Conservation (phyloP, 1,140 invertebrate genomes). For the Manduca sexta region DNA sequence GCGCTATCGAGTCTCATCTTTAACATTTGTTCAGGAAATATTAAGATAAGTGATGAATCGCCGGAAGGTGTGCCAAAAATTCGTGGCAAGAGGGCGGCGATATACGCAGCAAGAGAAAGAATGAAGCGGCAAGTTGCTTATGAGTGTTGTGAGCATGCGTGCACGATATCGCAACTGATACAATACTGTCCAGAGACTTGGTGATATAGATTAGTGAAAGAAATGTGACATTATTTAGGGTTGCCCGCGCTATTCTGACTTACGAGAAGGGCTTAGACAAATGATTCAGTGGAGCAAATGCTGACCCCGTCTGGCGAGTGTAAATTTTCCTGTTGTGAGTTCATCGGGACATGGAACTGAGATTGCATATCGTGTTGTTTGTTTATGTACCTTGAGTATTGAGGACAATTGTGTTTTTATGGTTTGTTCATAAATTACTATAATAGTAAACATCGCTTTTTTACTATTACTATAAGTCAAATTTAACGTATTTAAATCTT, state of each 20-base stretch:
- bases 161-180: conserved; percentile 45
- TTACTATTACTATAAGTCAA: too few species aligned
- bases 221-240: background rate
- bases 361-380: too few species aligned
- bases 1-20: conserved; percentile 35
- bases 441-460: too few species aligned
- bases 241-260: background rate
- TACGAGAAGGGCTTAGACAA: too few species aligned
- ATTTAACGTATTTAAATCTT: too few species aligned
- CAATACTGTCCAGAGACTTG: conserved; percentile 55
- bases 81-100: conserved; percentile 30
- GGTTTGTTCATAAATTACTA: too few species aligned
- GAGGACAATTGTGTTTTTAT: too few species aligned
- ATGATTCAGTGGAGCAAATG: too few species aligned
- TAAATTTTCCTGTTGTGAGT: conserved; percentile 7
- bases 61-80: conserved; percentile 21
- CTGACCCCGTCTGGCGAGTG: too few species aligned
- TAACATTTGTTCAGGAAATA: conserved; percentile 39
- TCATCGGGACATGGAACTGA: conserved; percentile 6
- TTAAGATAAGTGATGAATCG: conserved; percentile 29
- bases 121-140: conserved; percentile 36
- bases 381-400: too few species aligned
- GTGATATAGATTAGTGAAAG: conserved; percentile 21
- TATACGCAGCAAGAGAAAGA: conserved; percentile 32
- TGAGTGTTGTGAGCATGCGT: conserved; percentile 45